Base-by-base conservation (phyloP, 1,140 invertebrate genomes). In the Drosophila repletoides region DNA sequence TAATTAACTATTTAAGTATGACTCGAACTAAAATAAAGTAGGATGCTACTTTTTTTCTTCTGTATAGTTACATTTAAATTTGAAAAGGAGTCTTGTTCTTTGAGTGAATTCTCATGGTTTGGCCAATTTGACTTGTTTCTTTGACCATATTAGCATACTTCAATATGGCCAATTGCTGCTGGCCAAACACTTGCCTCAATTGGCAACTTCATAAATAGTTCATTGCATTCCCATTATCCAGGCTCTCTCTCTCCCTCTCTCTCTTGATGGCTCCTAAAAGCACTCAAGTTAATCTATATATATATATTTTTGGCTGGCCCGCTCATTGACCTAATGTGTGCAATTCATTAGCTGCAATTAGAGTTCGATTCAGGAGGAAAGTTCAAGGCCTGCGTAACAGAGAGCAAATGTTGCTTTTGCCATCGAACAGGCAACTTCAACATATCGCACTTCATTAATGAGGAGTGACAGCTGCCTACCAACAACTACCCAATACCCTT, bases 341-440 rank as follows among this genome's bases (percentile, higher is more conserved):
- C 69, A 64, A 83, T 81, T 81, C 72, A 76, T 81, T 76, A 76
- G 71, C 67, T 76, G 68, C 72, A 83, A 76, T 83, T 81, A 83
- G 61, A 81, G 77, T 83, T 81, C 76, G 65, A 81, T 81, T 83
- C 72, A 81, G 31, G 45, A 36, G 4, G 29, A 33, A 45, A 59
- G 72, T 81, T 81, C 76, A 76, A 72, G 72, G 63, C 64, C 66
- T 56, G 36, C 31, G 33, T 55, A 71, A 60, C 28, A 55, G 38
- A 51, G 48, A 31, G 29, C 40, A 26, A 53, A 49, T 40, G 55
- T 24, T 48, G 52, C 36, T 38, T 12, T 7, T 15, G 29, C 24
- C 14, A 10, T 52, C 6, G 52, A 65, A 46, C 38, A 26, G 24
- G 15, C 22, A 1, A 12, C 10, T 12, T 5, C 14, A 9, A 69